Evolutionary conservation across 2,113 vertebrate genomes (phyloP), one percentile per base, ranked within the genome.

Genomic region (Ptilorrhoa leucosticta): DNA sequence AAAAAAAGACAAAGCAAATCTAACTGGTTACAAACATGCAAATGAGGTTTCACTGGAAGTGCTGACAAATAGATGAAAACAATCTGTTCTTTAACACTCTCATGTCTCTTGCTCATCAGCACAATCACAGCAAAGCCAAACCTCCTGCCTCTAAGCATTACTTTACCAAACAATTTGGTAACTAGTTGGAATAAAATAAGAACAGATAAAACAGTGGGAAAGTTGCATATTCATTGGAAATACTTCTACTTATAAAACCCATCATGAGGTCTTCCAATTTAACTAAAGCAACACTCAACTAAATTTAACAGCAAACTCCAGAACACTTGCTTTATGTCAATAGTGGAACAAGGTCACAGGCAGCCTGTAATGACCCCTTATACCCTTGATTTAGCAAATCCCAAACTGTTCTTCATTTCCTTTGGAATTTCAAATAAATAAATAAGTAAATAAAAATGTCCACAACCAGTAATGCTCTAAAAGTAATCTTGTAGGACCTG

Each of bases 271-370:
- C 35, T 89, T 82, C 33, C 17, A 84, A 45, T 90, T 89, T 39
- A 26, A 72, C 54, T 77, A 91, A 81, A 95, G 90, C 47, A 93
- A 89, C 54, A 89, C 66, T 90, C 76, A 94, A 80, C 77, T 84
- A 89, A 96, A 86, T 90, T 85, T 85, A 95, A 90, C 57, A 91
- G 83, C 37, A 75, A 18, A 69, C 53, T 85, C 53, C 18, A 20
- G n/a, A 90, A 73, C 42, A 58, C 60, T 88, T 89, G 87, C 75
- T 86, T 89, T 81, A 86, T 63, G 72, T 83, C 79, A 73, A 94
- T n/a, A 87, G 73, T 53, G 28, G 82, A 93, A 66, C 71, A 64
- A 94, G 35, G 84, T 82, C 79, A 94, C 56, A 95, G 40, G n/a
- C 53, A 94, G 51, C 23, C 47, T 33, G 56, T 72, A 87, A 97